These are phyloP conservation scores for Metridium senile DNA, from an alignment of 92 coral and sea anemone genomes.

Conservation along the genomic window DNA sequence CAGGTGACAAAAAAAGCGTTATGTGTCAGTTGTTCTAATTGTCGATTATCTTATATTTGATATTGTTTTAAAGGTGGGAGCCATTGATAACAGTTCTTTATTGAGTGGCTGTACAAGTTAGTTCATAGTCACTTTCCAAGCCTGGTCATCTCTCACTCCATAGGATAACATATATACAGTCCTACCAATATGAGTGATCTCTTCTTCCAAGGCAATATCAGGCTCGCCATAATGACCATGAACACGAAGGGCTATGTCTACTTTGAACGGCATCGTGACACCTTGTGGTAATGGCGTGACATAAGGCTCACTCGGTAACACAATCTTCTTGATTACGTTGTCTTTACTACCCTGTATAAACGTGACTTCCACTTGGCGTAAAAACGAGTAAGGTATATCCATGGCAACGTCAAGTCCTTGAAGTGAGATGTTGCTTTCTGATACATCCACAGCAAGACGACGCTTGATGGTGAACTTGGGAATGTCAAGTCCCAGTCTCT, in stretches of 20 bases:
- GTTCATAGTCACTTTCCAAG: constrained; percentile 2
- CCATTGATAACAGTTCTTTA: too few species aligned
- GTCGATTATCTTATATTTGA: too few species aligned
- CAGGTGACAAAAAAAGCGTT: too few species aligned
- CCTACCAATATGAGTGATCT: constrained; percentile 27
- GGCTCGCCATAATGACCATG: constrained; percentile 80
- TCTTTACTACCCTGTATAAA: constrained; percentile 41
- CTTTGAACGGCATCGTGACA: constrained; percentile 32
- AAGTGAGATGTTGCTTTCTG: constrained; percentile 38
- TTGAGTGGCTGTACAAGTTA: not conserved
- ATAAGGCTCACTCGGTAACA: constrained; percentile 59
- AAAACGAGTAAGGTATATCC: constrained; percentile 68
- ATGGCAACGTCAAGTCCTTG: constrained; percentile 63
- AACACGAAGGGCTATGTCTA: constrained; percentile 47
- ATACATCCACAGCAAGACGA: constrained; percentile 64
- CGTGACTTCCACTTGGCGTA: constrained; percentile 54
- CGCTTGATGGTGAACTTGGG: constrained; percentile 64
- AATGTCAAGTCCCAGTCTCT: constrained; percentile 52
- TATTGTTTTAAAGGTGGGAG: too few species aligned
- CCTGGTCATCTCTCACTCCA: not conserved
- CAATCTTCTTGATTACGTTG: constrained; percentile 32
- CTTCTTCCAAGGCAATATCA: constrained; percentile 42
- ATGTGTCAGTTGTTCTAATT: too few species aligned
- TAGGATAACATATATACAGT: constrained; percentile 34
- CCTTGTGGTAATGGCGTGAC: constrained; percentile 44